phyloP scores from a whole-genome alignment of 53 echinoderm and acorn worm genomes.

The Arbacia lixula region DNA sequence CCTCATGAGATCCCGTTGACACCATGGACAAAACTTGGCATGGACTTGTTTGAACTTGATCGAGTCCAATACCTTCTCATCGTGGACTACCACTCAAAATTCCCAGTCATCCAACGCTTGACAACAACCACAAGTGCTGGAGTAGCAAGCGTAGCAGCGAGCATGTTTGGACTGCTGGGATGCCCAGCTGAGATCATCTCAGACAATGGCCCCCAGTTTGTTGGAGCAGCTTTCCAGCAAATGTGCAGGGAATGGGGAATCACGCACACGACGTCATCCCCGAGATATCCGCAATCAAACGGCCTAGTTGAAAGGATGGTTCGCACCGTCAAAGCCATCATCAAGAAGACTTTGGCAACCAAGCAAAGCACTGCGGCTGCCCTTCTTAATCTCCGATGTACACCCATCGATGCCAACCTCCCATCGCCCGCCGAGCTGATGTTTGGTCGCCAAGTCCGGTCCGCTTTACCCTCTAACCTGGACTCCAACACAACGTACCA shows the following conservation, averaged over 20 bases:
- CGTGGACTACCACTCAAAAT: slow-evolving; percentile 62
- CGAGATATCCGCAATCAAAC: slow-evolving; percentile 70
- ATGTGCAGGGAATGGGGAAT: slow-evolving; percentile 68
- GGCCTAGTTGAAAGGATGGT: slow-evolving; percentile 73
- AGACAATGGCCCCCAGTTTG: slow-evolving; percentile 72
- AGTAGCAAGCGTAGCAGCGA: slow-evolving; percentile 22
- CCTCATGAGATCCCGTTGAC: slow-evolving; percentile 60
- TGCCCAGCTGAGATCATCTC: slow-evolving; percentile 63
- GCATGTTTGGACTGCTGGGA: slow-evolving; percentile 48
- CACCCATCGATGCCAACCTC: slow-evolving; percentile 60
- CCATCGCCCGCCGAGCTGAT: slow-evolving; percentile 79
- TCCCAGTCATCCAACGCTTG: slow-evolving; percentile 28
- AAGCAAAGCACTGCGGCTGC: slow-evolving; percentile 46
- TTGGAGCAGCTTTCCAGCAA: slow-evolving; percentile 50
- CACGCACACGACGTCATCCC: slow-evolving; percentile 67
- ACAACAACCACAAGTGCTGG: slow-evolving; percentile 30
- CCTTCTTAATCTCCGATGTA: slow-evolving; percentile 57
- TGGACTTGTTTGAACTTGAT: slow-evolving; percentile 41
- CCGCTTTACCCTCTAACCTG: slow-evolving; percentile 56
- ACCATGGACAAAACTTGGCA: slow-evolving; percentile 53
- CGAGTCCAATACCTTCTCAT: slow-evolving; percentile 9
- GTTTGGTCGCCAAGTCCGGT: slow-evolving; percentile 55
- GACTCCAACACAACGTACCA: no score
- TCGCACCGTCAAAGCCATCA: slow-evolving; percentile 60
- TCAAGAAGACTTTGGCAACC: slow-evolving; percentile 64